These are phyloP conservation scores for Paratilapia polleni DNA, from an alignment of 2,113 vertebrate species.

Conservation along the genomic window DNA sequence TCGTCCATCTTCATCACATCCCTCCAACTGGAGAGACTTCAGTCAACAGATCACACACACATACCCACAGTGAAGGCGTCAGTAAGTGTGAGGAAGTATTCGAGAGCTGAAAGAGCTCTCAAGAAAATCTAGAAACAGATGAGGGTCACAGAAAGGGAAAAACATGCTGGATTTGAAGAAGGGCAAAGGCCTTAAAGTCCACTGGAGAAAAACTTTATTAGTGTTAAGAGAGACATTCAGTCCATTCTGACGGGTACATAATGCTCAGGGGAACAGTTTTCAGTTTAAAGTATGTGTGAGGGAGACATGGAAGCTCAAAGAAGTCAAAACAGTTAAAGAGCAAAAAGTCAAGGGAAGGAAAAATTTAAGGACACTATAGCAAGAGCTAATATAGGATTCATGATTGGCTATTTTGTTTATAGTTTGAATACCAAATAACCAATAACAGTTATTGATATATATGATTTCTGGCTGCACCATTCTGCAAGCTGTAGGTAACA, in stretches of 20 bases:
- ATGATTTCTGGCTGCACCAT: not conserved
- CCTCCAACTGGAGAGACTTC: conserved; percentile 17
- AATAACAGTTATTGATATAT: not conserved
- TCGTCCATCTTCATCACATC: conserved; percentile 43
- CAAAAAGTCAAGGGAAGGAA: not conserved
- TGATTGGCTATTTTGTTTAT: not conserved
- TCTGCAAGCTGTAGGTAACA: not conserved
- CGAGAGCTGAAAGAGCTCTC: conserved; percentile 5
- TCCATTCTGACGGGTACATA: not conserved
- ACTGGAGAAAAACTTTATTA: not conserved
- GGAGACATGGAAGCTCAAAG: not conserved
- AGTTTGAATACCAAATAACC: no score
- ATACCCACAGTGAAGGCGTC: not conserved
- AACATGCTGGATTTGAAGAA: conserved; percentile 21
- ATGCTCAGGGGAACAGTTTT: not conserved
- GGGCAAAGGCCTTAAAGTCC: conserved; percentile 30
- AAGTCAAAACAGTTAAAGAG: not conserved
- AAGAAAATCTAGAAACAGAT: conserved; percentile 30
- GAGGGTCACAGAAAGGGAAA: conserved; percentile 44
- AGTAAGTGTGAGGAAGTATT: conserved; percentile 41
- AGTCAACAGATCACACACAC: conserved; percentile 13
- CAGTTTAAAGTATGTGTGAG: conserved; percentile 23
- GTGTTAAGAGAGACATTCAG: conserved; percentile 5
- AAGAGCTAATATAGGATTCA: not conserved
- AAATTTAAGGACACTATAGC: not conserved